Conservation (phyloP, 2,113 vertebrate genomes). For the Sisor rabdophorus region DNA sequence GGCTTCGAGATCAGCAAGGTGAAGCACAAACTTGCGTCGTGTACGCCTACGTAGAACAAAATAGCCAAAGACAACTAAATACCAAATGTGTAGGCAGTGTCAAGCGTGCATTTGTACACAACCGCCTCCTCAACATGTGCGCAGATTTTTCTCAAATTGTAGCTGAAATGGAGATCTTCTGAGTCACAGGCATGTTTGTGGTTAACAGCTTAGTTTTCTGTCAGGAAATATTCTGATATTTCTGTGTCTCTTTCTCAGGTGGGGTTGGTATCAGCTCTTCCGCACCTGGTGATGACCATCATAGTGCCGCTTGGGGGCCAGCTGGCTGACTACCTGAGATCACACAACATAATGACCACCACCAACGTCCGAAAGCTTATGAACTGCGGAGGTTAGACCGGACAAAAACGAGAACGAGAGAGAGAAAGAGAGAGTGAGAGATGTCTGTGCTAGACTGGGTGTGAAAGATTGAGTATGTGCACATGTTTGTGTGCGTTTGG, state of each 20-base stretch:
- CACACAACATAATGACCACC: slow-evolving; percentile 83
- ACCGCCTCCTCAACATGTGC: slow-evolving; percentile 28
- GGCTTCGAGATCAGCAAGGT: slow-evolving; percentile 95
- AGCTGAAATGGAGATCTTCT: slow-evolving; percentile 16
- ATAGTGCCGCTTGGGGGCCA: slow-evolving; percentile 87
- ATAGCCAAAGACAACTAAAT: slow-evolving; percentile 14
- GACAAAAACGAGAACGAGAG: not conserved
- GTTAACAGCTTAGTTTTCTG: not conserved
- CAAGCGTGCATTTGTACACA: slow-evolving; percentile 25
- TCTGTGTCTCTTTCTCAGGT: slow-evolving; percentile 63
- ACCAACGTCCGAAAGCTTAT: slow-evolving; percentile 91
- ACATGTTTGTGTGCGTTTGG: not conserved
- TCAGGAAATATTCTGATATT: not conserved
- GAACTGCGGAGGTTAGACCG: slow-evolving; percentile 84
- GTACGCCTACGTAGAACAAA: not conserved
- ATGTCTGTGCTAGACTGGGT: not conserved
- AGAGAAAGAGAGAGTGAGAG: not conserved
- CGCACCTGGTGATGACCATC: slow-evolving; percentile 92
- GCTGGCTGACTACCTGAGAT: slow-evolving; percentile 83
- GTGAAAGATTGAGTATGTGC: not conserved
- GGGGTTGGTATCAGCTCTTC: slow-evolving; percentile 83
- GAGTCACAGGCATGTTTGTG: slow-evolving; percentile 9
- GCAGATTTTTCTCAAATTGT: slow-evolving; percentile 13
- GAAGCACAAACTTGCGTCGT: slow-evolving; percentile 11
- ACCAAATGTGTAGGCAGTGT: slow-evolving; percentile 22